A percentile compares a stretch with the other conserved stretches of the same genome.
These are phyloP conservation scores for Percina caprodes DNA, from an alignment of 2,113 vertebrate species.

Conservation along the genomic window DNA sequence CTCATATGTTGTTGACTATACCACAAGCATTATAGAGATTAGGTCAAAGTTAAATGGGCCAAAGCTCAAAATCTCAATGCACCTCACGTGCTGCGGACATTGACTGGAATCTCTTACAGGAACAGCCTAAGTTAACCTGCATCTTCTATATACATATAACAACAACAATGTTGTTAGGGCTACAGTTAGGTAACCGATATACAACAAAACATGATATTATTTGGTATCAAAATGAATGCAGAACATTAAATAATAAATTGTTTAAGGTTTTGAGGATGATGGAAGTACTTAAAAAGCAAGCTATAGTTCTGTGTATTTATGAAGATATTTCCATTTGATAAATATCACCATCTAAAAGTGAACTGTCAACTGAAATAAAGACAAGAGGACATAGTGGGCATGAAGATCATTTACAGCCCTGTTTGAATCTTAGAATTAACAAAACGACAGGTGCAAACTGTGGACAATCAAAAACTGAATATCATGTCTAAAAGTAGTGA, in stretches of 20 bases:
- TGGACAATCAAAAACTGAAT: neutral
- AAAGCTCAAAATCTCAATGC: conserved; percentile 1
- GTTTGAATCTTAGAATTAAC: neutral
- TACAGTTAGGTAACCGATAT: neutral
- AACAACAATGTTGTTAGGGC: neutral
- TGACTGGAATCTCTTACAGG: neutral
- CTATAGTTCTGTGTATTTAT: neutral
- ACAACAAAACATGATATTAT: neutral
- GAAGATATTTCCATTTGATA: neutral
- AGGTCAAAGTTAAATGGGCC: neutral
- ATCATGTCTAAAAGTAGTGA: neutral
- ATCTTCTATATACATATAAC: neutral
- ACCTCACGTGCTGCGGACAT: conserved; percentile 20
- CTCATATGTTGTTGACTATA: conserved; percentile 28
- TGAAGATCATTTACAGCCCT: neutral
- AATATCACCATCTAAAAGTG: neutral
- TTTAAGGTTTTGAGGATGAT: neutral
- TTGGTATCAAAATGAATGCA: neutral
- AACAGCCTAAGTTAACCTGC: neutral
- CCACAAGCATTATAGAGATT: conserved; percentile 35
- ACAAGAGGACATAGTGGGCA: neutral
- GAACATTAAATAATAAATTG: neutral
- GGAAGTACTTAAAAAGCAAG: neutral
- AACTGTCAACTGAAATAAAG: neutral
- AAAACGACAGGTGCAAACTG: neutral